A percentile compares a stretch with the other conserved stretches of the same genome.
These are phyloP conservation scores for Lochmaea crataegi DNA, from an alignment of 2,888 invertebrate genomes.

Conservation along the genomic window DNA sequence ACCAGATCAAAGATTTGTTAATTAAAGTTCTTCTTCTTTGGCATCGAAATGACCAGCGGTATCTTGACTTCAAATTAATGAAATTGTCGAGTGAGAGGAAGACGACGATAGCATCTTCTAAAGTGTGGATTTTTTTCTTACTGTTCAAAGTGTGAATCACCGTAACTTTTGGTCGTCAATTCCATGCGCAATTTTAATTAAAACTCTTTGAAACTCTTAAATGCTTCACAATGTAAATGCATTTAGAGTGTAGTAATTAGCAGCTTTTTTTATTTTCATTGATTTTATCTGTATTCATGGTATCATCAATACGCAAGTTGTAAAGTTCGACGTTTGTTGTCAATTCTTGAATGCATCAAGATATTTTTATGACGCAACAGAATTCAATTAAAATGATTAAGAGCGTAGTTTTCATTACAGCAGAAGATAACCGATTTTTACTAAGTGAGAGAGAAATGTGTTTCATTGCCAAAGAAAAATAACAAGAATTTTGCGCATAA, in stretches of 20 bases:
- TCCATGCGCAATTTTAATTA: not conserved
- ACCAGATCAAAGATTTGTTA: slow-evolving; percentile 48
- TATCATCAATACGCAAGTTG: not conserved
- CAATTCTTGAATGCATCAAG: too few relatives aligned
- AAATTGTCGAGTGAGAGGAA: slow-evolving; percentile 59
- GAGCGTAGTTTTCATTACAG: too few relatives aligned
- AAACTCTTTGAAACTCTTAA: slow-evolving; percentile 2
- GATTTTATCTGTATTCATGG: not conserved
- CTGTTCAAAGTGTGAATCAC: not conserved
- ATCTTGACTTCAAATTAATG: slow-evolving; percentile 56
- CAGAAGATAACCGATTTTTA: too few relatives aligned
- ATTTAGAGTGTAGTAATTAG: not conserved
- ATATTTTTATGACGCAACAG: too few relatives aligned
- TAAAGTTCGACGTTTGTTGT: too few relatives aligned
- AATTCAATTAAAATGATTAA: too few relatives aligned
- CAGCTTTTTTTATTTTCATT: not conserved
- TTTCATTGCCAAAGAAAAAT: too few relatives aligned
- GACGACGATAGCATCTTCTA: slow-evolving; percentile 23
- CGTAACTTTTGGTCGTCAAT: not conserved
- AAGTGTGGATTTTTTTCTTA: slow-evolving; percentile 4
- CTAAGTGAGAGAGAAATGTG: too few relatives aligned
- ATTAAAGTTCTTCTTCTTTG: slow-evolving; percentile 48
- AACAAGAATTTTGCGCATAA: too few relatives aligned
- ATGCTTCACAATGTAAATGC: not conserved
- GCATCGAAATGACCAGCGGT: slow-evolving; percentile 42